Base-by-base conservation (phyloP, 2,113 vertebrate species). In the Pionites leucogaster region DNA sequence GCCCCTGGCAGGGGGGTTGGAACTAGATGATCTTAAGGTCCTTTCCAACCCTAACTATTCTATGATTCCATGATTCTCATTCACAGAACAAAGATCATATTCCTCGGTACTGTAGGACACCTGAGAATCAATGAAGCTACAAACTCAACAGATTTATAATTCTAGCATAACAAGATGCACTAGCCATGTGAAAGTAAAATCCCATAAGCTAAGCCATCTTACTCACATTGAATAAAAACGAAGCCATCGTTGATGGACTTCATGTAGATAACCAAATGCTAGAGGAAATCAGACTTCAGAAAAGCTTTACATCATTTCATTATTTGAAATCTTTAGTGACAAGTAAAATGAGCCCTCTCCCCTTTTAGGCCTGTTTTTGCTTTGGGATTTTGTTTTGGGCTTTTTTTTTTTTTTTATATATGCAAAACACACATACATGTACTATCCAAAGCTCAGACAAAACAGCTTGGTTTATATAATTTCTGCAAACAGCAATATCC, bases 401-500 rank as follows among this genome's bases (percentile, higher is more conserved):
- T 62, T 64, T 8, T 5, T 63, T 24, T 68, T 14, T 62, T 24
- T 37, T 60, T 24, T 39, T 27, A 2, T 15, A 59, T 46, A 33
- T 44, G 42, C 41, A 93, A 88, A 70, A 63, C 60, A 81, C 12
- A 65, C 33, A 74, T 8, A 23, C 10, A 87, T 15, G 27, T 4
- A 62, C n/a, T 24, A 44, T 39, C 63, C 25, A 89, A 68, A 79
- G 59, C 81, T 89, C 78, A 92, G 81, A 81, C 55, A 68, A 89
- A 91, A 84, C 70, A 92, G 67, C 57, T 72, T 64, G 65, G 37
- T 87, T 91, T 82, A 79, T 18, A 6, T 69, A 63, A 84, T 69
- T 94, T 84, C 47, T 87, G 41, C 65, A 87, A 92, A 89, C 67
- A 95, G 70, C n/a, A 85, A 72, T 72, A 90, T 76, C 27, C 4